These are phyloP conservation scores for Strix uralensis DNA, from an alignment of 2,113 vertebrate genomes.

Conservation along the genomic window DNA sequence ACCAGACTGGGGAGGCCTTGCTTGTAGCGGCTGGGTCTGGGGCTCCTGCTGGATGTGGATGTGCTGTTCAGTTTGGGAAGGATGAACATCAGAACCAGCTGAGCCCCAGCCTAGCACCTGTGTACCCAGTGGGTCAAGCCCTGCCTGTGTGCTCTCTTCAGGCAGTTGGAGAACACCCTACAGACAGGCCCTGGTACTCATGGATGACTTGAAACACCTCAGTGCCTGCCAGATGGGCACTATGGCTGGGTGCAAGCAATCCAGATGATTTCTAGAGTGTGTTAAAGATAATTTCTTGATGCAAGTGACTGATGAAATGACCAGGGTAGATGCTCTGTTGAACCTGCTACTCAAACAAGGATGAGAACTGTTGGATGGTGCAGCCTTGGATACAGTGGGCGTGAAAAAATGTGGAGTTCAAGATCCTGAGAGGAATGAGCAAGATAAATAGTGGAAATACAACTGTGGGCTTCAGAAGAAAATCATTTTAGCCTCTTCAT, in stretches of 20 bases:
- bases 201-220: background rate
- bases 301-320: background rate
- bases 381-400: background rate
- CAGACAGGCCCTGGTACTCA: background rate
- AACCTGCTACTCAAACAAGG: background rate
- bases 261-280: background rate
- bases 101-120: accelerated
- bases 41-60: background rate
- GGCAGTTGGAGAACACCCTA: background rate
- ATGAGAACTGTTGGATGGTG: background rate
- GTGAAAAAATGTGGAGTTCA: background rate
- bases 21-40: background rate
- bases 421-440: background rate
- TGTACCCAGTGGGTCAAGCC: background rate
- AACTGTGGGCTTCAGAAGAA: background rate
- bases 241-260: background rate
- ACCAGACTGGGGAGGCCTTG: background rate
- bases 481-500: accelerated
- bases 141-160: background rate
- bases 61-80: background rate
- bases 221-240: background rate
- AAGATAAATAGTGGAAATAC: background rate
- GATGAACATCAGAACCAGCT: background rate
- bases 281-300: background rate
- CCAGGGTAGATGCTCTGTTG: background rate